Evolutionary conservation across 2,113 vertebrate genomes (phyloP).

Genomic region (Conger conger): DNA sequence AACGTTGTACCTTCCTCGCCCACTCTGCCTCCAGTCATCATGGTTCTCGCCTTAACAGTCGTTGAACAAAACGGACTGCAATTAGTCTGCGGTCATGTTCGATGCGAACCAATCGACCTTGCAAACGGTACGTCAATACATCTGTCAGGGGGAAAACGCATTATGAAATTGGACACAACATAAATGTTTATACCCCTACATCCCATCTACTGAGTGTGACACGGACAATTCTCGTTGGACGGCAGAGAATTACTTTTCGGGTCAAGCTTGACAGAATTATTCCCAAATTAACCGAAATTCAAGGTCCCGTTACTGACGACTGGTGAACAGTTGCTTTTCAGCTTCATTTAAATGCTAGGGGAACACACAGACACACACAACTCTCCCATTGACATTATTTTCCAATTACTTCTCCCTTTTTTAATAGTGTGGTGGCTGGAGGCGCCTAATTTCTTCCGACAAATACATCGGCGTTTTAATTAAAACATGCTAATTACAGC

Average conservation of each 20-base stretch:
- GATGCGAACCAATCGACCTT: conserved; percentile 1
- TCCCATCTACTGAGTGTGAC: neutral
- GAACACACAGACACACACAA: neutral
- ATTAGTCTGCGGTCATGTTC: neutral
- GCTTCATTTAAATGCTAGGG: neutral
- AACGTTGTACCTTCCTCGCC: neutral
- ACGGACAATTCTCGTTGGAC: no score
- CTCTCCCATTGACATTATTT: neutral
- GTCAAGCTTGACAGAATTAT: neutral
- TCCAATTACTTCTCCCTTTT: conserved; percentile 28
- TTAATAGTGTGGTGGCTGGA: conserved; percentile 31
- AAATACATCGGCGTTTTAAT: conserved; percentile 37
- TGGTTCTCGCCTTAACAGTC: neutral
- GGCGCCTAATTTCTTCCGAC: conserved; percentile 35
- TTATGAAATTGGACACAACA: conserved; percentile 19
- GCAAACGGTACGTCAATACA: conserved; percentile 9
- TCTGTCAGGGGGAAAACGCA: neutral
- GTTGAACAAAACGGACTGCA: neutral
- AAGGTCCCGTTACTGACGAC: neutral
- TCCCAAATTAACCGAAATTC: neutral
- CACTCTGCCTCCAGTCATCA: neutral
- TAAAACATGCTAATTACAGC: conserved; percentile 54
- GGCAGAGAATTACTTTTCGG: neutral
- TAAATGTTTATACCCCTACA: conserved; percentile 1
- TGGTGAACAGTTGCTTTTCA: neutral